Evolutionary conservation across 2,797 vertebrate species (phyloP), one percentile per base, ranked within the genome.

Genomic region (Anguilla megastoma): DNA sequence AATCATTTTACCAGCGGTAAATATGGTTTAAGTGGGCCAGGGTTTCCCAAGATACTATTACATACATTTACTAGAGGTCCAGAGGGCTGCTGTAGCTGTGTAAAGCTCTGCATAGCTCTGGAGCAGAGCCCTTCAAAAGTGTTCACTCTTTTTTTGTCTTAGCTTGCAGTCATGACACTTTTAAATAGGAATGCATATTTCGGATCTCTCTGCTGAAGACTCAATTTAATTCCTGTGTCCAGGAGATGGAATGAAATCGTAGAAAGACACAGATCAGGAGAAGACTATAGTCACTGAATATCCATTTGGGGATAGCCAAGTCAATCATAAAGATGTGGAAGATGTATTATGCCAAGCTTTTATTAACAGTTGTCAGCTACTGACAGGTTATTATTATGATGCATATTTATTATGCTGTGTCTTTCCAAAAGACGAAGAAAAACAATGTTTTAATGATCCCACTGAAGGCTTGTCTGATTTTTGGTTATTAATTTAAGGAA

Each of bases 361-460:
- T 27, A 69, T 27, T 69, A 27, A 69, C n/a, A 27, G n/a, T n/a
- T 69, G 63, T 69, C 63, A 69, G 27, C 63, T 27, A 69, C 63
- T 69, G 63, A 9, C 63, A 69, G 24, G 63, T n/a, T 69, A 69
- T 66, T 63, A 66, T 69, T 69, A 69, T n/a, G 63, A 69, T 27
- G 63, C 63, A 27, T 27, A 69, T 69, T 69, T 69, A 69, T 27
- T 69, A n/a, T 66, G n/a, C 63, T 24, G 21, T n/a, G 24, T 69
- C 63, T 69, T 69, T 27, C 63, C 63, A 69, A 69, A 69, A 69
- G 4, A 10, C 24, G 0, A 27, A 69, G 8, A 27, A n/a, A 69
- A 69, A 69, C 63, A 69, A n/a, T 69, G n/a, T 69, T 69, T 69
- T 69, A 69, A 69, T 27, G 7, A 69, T 69, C 63, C 63, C 63